Percentiles rank a stretch among this genome's conserved stretches.
phyloP scores from a whole-genome alignment of 2,888 invertebrate genomes.

The Norana najaformis region DNA sequence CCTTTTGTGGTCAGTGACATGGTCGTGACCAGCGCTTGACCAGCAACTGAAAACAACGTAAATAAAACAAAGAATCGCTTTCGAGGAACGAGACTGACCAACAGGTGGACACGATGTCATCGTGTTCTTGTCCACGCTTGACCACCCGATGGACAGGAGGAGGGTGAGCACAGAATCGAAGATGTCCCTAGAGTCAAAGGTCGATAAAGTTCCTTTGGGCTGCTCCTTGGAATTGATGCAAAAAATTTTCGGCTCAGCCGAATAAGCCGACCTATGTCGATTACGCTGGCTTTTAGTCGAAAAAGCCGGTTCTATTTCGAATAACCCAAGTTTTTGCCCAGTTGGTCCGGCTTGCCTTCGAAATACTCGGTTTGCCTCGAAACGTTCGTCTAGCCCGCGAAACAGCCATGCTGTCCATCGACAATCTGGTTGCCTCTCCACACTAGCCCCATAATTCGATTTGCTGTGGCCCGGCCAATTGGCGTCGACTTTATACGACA shows the following conservation, averaged over 20 bases:
- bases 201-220: neutral
- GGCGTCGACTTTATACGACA: neutral
- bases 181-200: neutral
- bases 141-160: neutral
- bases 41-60: neutral
- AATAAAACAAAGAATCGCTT: neutral
- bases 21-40: neutral
- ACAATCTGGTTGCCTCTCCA: neutral
- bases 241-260: neutral
- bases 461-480: neutral
- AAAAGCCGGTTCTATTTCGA: neutral
- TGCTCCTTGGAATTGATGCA: neutral
- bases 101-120: neutral
- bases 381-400: neutral
- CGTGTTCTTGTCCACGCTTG: neutral
- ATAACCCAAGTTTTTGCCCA: neutral
- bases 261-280: neutral
- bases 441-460: neutral
- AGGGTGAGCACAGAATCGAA: neutral
- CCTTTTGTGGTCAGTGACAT: neutral
- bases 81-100: neutral
- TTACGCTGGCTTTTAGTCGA: neutral
- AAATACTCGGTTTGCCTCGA: neutral
- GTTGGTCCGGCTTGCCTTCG: neutral
- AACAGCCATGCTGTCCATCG: neutral